Conservation (phyloP, 1,140 invertebrate species). For the Gryon sp. region DNA sequence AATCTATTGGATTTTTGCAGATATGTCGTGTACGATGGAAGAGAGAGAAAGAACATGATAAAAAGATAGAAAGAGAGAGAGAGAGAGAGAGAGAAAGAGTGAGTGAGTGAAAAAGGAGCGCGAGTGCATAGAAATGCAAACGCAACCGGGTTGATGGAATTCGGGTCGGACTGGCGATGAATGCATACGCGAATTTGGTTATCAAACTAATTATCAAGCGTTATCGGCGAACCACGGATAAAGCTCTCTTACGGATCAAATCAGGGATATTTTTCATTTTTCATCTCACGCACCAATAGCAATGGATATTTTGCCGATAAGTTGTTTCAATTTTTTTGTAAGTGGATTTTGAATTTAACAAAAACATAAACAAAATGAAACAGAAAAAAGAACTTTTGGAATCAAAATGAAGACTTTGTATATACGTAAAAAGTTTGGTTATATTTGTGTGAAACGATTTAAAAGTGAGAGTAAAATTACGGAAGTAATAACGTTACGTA, state of each 20-base stretch:
- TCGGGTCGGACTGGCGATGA: slow-evolving; percentile 41
- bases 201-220: slow-evolving; percentile 62
- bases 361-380: too few relatives aligned
- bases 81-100: too few relatives aligned
- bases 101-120: slow-evolving; percentile 25
- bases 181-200: slow-evolving; percentile 57
- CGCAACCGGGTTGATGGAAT: slow-evolving; percentile 28
- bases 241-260: slow-evolving; percentile 55
- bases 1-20: slow-evolving; percentile 60
- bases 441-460: too few relatives aligned
- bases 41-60: too few relatives aligned
- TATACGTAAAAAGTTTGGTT: too few relatives aligned
- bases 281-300: slow-evolving; percentile 28
- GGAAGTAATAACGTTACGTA: too few relatives aligned
- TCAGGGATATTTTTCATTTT: slow-evolving; percentile 53
- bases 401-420: too few relatives aligned
- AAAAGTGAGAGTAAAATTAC: too few relatives aligned
- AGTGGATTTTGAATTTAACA: too few relatives aligned
- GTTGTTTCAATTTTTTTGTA: slow-evolving; percentile 41
- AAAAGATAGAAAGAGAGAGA: too few relatives aligned
- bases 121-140: slow-evolving; percentile 58
- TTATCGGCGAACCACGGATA: slow-evolving; percentile 55
- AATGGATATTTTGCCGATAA: slow-evolving; percentile 24
- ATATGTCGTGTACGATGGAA: slow-evolving; percentile 14
- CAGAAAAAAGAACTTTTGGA: too few relatives aligned